phyloP scores from a whole-genome alignment of 2,113 vertebrate species.

The Pseudopodoces humilis region DNA sequence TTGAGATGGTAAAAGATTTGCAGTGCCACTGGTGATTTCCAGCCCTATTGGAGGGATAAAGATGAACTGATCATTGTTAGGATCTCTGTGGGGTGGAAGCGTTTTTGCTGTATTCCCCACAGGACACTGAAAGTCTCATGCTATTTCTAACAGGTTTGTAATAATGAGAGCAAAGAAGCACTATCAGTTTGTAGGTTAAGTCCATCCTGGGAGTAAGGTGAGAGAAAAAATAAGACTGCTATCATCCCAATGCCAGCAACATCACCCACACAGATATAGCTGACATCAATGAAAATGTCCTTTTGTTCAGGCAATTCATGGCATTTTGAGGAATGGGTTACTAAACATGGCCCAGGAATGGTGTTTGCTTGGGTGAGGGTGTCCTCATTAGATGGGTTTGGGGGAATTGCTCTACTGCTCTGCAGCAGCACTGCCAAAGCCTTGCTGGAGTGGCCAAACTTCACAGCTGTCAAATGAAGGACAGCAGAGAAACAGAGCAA shows the following conservation, averaged over 20 bases:
- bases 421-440: not conserved
- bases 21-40: conserved; percentile 56
- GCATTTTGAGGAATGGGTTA: not conserved
- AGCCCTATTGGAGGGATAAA: conserved; percentile 56
- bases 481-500: not conserved
- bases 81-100: conserved; percentile 44
- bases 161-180: conserved; percentile 45
- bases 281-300: not conserved
- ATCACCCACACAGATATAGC: not conserved
- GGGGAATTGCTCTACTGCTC: not conserved
- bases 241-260: not conserved
- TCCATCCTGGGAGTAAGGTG: not conserved
- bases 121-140: conserved; percentile 52
- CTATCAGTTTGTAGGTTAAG: not conserved
- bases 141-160: conserved; percentile 68
- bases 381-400: not conserved
- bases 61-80: conserved; percentile 70
- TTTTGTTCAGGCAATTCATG: not conserved
- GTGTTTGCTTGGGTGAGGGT: not conserved
- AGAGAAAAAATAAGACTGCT: not conserved
- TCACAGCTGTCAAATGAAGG: not conserved
- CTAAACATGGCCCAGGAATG: not conserved
- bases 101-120: conserved; percentile 35
- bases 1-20: conserved; percentile 73
- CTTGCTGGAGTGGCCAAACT: not conserved